phyloP scores from a whole-genome alignment of 2,113 vertebrate species.

The Misgurnus mizolepis region DNA sequence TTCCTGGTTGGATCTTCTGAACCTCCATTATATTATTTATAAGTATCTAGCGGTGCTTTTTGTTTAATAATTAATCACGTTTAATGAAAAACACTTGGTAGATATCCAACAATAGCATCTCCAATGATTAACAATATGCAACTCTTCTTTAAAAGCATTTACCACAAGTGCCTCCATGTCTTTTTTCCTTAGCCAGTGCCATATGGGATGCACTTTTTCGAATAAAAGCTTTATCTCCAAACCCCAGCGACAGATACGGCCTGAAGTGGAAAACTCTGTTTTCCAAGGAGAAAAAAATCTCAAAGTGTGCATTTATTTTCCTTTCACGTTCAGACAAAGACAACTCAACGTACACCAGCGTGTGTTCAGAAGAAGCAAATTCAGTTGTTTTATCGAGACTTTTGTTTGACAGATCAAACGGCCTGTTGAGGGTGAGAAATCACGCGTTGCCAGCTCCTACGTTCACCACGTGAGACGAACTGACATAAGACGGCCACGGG shows the following conservation, averaged over 20 bases:
- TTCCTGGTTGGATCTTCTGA: background rate
- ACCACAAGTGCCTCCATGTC: background rate
- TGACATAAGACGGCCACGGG: slow-evolving; percentile 5
- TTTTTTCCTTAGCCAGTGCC: background rate
- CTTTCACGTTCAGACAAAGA: slow-evolving; percentile 2
- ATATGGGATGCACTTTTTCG: slow-evolving; percentile 7
- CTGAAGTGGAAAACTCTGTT: slow-evolving; percentile 22
- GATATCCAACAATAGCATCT: background rate
- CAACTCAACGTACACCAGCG: background rate
- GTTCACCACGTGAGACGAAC: slow-evolving; percentile 10
- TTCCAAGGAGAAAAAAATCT: background rate
- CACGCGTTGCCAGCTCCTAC: background rate
- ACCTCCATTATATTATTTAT: background rate
- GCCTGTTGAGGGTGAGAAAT: background rate
- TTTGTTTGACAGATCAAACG: slow-evolving; percentile 4
- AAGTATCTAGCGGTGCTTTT: background rate
- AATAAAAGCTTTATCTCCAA: slow-evolving; percentile 18
- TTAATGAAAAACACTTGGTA: slow-evolving; percentile 2
- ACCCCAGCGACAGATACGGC: slow-evolving; percentile 10
- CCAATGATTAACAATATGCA: background rate
- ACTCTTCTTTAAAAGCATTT: background rate
- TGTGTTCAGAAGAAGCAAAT: background rate
- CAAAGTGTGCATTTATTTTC: background rate
- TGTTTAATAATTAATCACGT: background rate
- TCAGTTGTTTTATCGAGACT: slow-evolving; percentile 12